phyloP scores from a whole-genome alignment of 2,888 invertebrate genomes.

The Apocheima hispidaria region DNA sequence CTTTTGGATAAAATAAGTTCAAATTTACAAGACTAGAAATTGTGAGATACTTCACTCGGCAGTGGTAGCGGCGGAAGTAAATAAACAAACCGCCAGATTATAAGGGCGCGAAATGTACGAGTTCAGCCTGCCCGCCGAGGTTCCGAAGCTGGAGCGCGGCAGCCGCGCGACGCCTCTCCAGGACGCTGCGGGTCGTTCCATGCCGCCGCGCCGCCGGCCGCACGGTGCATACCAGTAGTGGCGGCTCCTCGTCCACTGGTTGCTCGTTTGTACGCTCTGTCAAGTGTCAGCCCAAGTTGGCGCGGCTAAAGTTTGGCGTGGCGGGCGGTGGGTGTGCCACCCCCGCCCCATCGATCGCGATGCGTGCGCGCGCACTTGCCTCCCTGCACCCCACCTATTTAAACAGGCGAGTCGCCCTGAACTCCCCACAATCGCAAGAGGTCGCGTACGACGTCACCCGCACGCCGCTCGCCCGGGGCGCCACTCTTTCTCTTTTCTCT shows the following conservation, averaged over 20 bases:
- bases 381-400: slow-evolving; percentile 70
- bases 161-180: slow-evolving; percentile 1
- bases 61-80: slow-evolving; percentile 14
- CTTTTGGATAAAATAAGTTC: neutral
- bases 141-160: neutral
- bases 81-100: slow-evolving; percentile 18
- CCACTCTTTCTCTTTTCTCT: slow-evolving; percentile 84
- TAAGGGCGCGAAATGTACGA: slow-evolving; percentile 19
- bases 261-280: slow-evolving; percentile 67
- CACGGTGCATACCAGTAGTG: slow-evolving; percentile 45
- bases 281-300: slow-evolving; percentile 75
- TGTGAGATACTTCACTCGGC: neutral
- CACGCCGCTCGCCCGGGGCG: slow-evolving; percentile 83
- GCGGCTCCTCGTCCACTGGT: slow-evolving; percentile 68
- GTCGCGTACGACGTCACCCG: slow-evolving; percentile 81
- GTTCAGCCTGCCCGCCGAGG: neutral
- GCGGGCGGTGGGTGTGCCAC: slow-evolving; percentile 56
- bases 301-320: slow-evolving; percentile 71
- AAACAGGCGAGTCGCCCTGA: slow-evolving; percentile 72
- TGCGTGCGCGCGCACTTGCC: slow-evolving; percentile 75
- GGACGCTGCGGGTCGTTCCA: neutral
- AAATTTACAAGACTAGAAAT: neutral
- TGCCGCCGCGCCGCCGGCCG: slow-evolving; percentile 22
- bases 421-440: slow-evolving; percentile 86
- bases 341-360: slow-evolving; percentile 75